Evolutionary conservation across 2,797 vertebrate genomes (phyloP).

Genomic region (Gymnoscopelus braueri): DNA sequence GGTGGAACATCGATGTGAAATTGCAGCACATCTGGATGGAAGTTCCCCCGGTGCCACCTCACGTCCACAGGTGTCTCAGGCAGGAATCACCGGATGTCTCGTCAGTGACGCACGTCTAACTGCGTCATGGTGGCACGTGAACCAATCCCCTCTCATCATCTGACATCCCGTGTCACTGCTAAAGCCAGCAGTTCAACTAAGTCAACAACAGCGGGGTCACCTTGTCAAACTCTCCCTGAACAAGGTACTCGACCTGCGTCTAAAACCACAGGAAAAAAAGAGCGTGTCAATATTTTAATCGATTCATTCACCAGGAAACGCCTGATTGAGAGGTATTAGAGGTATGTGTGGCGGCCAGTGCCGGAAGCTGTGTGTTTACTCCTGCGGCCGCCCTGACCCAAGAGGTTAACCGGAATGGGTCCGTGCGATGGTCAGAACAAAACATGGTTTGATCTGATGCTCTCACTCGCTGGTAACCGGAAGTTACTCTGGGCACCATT

Average conservation of each 20-base stretch:
- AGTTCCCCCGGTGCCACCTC: neutral
- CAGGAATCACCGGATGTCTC: neutral
- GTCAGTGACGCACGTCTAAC: conserved; percentile 1
- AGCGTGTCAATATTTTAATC: neutral
- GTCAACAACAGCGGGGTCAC: conserved; percentile 22
- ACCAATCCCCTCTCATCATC: neutral
- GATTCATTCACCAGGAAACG: conserved; percentile 13
- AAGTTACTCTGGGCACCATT: neutral
- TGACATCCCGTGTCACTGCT: conserved; percentile 13
- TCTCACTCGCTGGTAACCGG: neutral
- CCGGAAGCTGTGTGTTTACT: conserved; percentile 52
- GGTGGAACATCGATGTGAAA: neutral
- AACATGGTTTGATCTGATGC: neutral
- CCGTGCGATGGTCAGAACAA: conserved; percentile 21
- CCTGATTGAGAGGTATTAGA: conserved; percentile 30
- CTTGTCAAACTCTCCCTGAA: conserved; percentile 37
- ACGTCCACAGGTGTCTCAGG: neutral
- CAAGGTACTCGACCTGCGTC: conserved; percentile 35
- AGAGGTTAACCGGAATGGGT: conserved; percentile 28
- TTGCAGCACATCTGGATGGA: neutral
- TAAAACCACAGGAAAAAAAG: too few relatives aligned
- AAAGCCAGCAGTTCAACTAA: conserved; percentile 18
- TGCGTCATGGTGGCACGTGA: neutral
- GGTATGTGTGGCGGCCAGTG: conserved; percentile 23
- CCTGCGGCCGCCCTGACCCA: conserved; percentile 11